Conservation (phyloP, 2,113 vertebrate genomes). For the Percina caprodes region DNA sequence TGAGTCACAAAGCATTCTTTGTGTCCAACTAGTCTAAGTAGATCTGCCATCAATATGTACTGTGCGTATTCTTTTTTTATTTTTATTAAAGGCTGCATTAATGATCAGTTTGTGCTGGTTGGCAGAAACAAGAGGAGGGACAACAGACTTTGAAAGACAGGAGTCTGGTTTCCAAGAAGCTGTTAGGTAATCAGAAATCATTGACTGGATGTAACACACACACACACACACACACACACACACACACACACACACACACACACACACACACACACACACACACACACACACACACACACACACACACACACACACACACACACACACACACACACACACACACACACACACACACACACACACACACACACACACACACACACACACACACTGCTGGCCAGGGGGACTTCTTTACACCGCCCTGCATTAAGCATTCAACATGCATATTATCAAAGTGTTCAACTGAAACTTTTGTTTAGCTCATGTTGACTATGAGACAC, state of each 20-base stretch:
- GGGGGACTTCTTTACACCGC: too few species aligned
- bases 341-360: too few species aligned
- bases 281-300: too few species aligned
- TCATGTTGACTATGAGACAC: neutral
- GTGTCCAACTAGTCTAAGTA: neutral
- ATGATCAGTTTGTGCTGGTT: neutral
- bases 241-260: too few species aligned
- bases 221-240: neutral
- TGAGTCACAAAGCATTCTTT: neutral
- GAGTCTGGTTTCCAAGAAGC: slow-evolving; percentile 7
- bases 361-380: too few species aligned
- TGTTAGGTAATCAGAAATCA: neutral
- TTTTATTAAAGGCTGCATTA: neutral
- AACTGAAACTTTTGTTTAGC: neutral
- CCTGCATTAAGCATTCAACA: neutral
- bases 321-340: too few species aligned
- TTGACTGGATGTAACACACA: neutral
- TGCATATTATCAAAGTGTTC: neutral
- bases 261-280: too few species aligned
- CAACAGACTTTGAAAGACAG: neutral
- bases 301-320: too few species aligned
- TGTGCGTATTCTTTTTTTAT: neutral
- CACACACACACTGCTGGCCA: too few species aligned
- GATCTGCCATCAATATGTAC: neutral
- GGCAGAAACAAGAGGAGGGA: slow-evolving; percentile 13